Base-by-base conservation (phyloP, 2,797 vertebrate genomes). In the Danio tinwini region DNA sequence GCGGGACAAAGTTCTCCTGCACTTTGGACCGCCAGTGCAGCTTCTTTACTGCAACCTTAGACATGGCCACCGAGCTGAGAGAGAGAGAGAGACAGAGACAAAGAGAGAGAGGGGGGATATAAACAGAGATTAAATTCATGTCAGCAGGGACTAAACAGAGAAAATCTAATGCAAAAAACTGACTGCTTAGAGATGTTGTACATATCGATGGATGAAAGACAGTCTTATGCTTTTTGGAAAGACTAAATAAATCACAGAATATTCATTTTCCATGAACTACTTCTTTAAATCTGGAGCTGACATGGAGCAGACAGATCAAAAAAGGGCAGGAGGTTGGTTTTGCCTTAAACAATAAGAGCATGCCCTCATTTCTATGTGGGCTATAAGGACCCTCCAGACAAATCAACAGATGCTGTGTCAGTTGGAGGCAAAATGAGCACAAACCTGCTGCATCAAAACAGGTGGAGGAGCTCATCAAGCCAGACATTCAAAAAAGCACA, bases 11-110 rank as follows among this genome's bases (percentile, higher is more conserved):
- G 84, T 87, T 92, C 89, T 94, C 93, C 88, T 93, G 93, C 76
- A 93, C 93, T 89, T 93, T 94, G 62, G 92, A 93, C 85, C 91
- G 92, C 93, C 93, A 95, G 91, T 94, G 93, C 87, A 92, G 91
- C 88, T 93, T 93, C 88, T 91, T 93, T 87, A 90, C 92, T 5
- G 92, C 91, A 40, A 88, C 92, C 87, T 93, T 94, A 93, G 93
- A 93, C 93, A 94, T 94, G 86, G 85, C 76, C 39, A 79, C 11
- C 2, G 80, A 84, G 75, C 85, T 86, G 55, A 59, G 50, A 74
- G 65, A 76, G 67, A 72, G 61, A 78, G 55, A 59, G 50, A 74
- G 65, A 76, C 67, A 72, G 61, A 78, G 62, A 80, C 47, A 79
- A 14, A 75, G 56, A 58, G 64, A 44, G 19, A 37, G 50, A 61